Evolutionary conservation across 2,888 invertebrate species (phyloP).

Genomic region (Ametastegia equiseti): DNA sequence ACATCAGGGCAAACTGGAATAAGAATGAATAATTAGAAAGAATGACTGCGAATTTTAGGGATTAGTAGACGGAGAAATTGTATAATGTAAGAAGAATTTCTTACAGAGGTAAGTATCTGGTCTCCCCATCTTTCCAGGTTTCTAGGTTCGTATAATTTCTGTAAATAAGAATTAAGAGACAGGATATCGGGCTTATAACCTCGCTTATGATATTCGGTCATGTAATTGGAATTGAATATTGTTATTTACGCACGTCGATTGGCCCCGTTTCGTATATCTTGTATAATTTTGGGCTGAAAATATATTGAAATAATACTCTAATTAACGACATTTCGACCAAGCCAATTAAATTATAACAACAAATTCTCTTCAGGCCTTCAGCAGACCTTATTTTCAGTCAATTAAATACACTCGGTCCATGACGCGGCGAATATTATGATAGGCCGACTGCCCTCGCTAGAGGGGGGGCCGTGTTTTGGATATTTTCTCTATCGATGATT

Average conservation of each 20-base stretch:
- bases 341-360: not conserved
- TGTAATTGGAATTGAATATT: constrained; percentile 38
- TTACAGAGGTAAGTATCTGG: constrained; percentile 83
- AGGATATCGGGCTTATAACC: constrained; percentile 35
- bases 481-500: constrained; percentile 2
- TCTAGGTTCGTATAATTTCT: constrained; percentile 84
- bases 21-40: too few relatives aligned
- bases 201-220: not conserved
- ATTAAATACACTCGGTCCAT: constrained; percentile 8
- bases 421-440: constrained; percentile 34
- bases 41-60: too few relatives aligned
- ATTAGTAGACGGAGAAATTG: not conserved
- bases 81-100: constrained; percentile 64
- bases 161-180: constrained; percentile 67
- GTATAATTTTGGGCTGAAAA: constrained; percentile 85
- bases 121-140: constrained; percentile 86
- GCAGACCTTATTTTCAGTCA: not conserved
- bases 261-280: constrained; percentile 83
- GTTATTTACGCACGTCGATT: constrained; percentile 76
- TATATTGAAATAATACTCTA: constrained; percentile 80
- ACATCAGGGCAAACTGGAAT: constrained; percentile 80
- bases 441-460: not conserved
- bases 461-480: not conserved
- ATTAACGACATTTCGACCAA: constrained; percentile 73
- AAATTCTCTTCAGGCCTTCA: not conserved